Evolutionary conservation across 2,797 vertebrate species (phyloP).

Genomic region (Naso thynnoides): DNA sequence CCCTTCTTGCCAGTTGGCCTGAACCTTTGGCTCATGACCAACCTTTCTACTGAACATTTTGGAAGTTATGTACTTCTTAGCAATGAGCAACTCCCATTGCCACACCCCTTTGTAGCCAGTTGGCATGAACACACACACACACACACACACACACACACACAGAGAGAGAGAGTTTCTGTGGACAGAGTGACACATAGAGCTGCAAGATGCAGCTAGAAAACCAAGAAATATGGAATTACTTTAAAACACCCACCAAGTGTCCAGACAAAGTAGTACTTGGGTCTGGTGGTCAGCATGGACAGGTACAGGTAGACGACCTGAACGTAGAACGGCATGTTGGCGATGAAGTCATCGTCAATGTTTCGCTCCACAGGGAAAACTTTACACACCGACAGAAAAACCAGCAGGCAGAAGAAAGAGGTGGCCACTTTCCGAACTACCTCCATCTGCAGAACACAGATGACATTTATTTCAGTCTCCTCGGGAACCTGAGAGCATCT

Average conservation of each 20-base stretch:
- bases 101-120: too few species aligned
- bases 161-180: too few species aligned
- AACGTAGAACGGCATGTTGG: slow-evolving; percentile 87
- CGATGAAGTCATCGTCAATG: slow-evolving; percentile 90
- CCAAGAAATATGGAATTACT: accelerated
- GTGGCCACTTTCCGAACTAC: slow-evolving; percentile 91
- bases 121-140: too few species aligned
- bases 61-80: too few species aligned
- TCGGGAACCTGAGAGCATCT: neutral
- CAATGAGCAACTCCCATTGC: too few species aligned
- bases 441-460: slow-evolving; percentile 84
- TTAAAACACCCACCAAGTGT: slow-evolving; percentile 88
- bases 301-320: slow-evolving; percentile 90
- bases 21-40: too few species aligned
- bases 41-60: too few species aligned
- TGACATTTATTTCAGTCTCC: neutral
- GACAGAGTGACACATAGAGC: too few species aligned
- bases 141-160: too few species aligned
- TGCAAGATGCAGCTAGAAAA: too few species aligned
- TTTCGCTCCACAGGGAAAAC: slow-evolving; percentile 91
- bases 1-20: too few species aligned
- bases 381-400: slow-evolving; percentile 91
- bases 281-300: slow-evolving; percentile 93
- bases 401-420: slow-evolving; percentile 90
- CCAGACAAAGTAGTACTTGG: slow-evolving; percentile 97